Conservation (phyloP, 2,888 invertebrate species). For the Trissolcus brochymenae region DNA sequence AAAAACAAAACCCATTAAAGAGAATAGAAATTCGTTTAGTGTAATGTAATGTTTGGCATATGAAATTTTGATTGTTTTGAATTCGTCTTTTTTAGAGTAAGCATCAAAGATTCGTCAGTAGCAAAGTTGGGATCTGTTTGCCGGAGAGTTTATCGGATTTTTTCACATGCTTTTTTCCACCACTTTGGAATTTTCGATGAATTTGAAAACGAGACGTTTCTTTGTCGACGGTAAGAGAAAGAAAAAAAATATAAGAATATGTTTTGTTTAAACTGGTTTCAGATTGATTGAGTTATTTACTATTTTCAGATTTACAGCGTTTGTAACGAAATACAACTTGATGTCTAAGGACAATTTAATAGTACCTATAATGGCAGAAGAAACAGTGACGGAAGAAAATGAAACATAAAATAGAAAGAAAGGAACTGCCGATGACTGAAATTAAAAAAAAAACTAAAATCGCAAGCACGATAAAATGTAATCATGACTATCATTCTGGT, state of each 20-base stretch:
- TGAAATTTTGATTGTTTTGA: too few relatives aligned
- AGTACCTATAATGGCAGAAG: slow-evolving; percentile 94
- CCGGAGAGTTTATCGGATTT: slow-evolving; percentile 98
- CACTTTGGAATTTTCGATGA: slow-evolving; percentile 97
- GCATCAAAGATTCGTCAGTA: slow-evolving; percentile 99
- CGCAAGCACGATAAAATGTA: neutral
- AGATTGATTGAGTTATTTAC: neutral
- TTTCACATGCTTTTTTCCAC: slow-evolving; percentile 99
- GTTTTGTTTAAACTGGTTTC: neutral
- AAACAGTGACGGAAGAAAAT: slow-evolving; percentile 66
- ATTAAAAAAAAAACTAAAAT: too few relatives aligned
- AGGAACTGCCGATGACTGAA: slow-evolving; percentile 19
- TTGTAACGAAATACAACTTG: slow-evolving; percentile 98
- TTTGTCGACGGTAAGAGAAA: slow-evolving; percentile 86
- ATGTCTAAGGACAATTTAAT: slow-evolving; percentile 99
- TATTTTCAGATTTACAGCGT: slow-evolving; percentile 88
- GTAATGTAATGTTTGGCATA: too few relatives aligned
- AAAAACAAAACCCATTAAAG: too few relatives aligned
- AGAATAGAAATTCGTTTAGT: too few relatives aligned
- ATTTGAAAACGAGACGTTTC: slow-evolving; percentile 96
- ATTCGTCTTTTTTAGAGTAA: slow-evolving; percentile 83
- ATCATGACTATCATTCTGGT: neutral
- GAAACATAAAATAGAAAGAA: slow-evolving; percentile 25
- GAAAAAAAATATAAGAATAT: too few relatives aligned
- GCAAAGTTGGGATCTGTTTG: slow-evolving; percentile 99